A percentile compares a stretch with the other conserved stretches of the same genome.
Conservation (phyloP, 2,113 vertebrate species). For the Varanus salvator region DNA sequence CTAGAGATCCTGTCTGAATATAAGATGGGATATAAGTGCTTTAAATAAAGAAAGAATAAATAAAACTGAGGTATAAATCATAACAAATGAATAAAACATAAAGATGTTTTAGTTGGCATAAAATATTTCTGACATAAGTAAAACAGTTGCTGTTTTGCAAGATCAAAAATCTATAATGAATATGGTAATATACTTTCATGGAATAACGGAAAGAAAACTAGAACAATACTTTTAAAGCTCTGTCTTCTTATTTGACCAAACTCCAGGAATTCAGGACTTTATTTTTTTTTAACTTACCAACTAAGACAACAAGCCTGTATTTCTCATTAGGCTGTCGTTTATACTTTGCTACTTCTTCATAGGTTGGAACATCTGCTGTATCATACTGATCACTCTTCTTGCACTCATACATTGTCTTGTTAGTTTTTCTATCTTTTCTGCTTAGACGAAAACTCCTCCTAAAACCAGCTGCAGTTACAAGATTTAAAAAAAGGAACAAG, state of each 20-base stretch:
- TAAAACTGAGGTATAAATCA: neutral
- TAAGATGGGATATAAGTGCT: too few species aligned
- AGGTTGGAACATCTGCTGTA: slow-evolving; percentile 92
- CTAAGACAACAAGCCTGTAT: slow-evolving; percentile 90
- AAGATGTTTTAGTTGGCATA: neutral
- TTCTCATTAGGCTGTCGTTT: slow-evolving; percentile 83
- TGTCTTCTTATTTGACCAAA: neutral
- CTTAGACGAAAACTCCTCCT: slow-evolving; percentile 97
- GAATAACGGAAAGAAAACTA: neutral
- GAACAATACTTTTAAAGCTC: neutral
- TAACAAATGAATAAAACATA: neutral
- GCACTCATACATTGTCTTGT: slow-evolving; percentile 98
- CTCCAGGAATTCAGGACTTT: slow-evolving; percentile 26
- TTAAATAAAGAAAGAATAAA: neutral
- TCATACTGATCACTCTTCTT: slow-evolving; percentile 97
- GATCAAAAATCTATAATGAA: neutral
- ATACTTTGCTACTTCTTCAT: slow-evolving; percentile 91
- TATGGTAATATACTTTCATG: neutral
- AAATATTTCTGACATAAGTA: neutral
- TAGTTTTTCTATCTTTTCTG: slow-evolving; percentile 94
- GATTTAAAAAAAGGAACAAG: slow-evolving; percentile 8
- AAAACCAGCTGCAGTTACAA: slow-evolving; percentile 86
- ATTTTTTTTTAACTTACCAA: slow-evolving; percentile 84
- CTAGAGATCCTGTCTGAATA: too few species aligned
- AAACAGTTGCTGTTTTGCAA: neutral